These are phyloP conservation scores for Monodelphis domestica DNA, from an alignment of 2,797 vertebrate genomes.

Conservation along the genomic window DNA sequence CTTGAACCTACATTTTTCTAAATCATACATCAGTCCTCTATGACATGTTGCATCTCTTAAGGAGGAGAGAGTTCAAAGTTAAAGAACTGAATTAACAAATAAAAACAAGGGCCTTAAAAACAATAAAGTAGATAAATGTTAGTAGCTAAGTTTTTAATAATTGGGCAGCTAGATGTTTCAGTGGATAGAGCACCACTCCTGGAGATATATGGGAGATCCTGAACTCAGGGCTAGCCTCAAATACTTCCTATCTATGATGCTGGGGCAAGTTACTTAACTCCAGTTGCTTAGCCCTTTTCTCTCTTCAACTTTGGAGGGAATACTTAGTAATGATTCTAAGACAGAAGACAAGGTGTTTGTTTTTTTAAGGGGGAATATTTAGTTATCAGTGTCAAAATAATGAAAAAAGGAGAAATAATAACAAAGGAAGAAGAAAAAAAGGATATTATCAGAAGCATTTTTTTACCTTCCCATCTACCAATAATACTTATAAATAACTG, in stretches of 20 bases:
- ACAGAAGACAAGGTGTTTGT: too few species aligned
- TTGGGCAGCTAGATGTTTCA: too few species aligned
- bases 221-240: too few species aligned
- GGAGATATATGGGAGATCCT: too few species aligned
- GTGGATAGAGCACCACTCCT: too few species aligned
- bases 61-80: neutral
- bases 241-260: too few species aligned
- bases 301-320: too few species aligned
- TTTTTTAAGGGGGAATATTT: neutral
- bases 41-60: neutral
- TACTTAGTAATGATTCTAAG: too few species aligned
- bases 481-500: neutral
- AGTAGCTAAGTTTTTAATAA: too few species aligned
- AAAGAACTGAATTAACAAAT: neutral
- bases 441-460: neutral
- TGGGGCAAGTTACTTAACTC: too few species aligned
- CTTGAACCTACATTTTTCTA: neutral
- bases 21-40: neutral
- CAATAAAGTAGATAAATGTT: neutral
- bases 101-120: neutral
- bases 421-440: neutral
- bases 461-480: neutral
- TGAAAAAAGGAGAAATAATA: neutral
- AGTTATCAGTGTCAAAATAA: neutral
- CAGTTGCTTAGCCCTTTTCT: too few species aligned